These are phyloP conservation scores for Thymelicus sylvestris DNA, from an alignment of 2,888 invertebrate genomes.

Conservation along the genomic window DNA sequence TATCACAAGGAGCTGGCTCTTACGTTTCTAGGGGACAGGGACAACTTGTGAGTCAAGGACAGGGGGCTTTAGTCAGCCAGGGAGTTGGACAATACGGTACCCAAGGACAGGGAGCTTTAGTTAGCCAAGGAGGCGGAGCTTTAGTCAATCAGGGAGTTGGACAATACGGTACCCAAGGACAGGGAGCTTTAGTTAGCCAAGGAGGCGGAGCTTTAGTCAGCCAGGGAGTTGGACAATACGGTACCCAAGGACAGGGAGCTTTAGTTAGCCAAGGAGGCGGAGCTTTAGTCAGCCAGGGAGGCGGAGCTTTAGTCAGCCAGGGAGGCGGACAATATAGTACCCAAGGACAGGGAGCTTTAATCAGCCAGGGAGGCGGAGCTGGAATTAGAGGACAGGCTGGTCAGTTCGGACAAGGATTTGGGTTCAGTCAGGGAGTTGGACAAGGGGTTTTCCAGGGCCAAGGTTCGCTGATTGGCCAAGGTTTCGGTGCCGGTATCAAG, in stretches of 20 bases:
- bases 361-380: conserved; percentile 39
- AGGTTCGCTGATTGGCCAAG: conserved; percentile 47
- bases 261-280: too few species aligned
- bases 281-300: background rate
- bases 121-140: conserved; percentile 48
- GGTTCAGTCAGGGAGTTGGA: conserved; percentile 38
- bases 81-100: conserved; percentile 35
- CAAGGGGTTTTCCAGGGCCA: conserved; percentile 41
- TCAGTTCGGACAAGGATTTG: conserved; percentile 33
- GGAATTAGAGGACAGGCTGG: conserved; percentile 12
- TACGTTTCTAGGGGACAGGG: conserved; percentile 35
- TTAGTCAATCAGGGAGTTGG: conserved; percentile 39
- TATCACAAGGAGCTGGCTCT: conserved; percentile 32
- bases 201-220: background rate
- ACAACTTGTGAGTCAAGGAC: conserved; percentile 45
- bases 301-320: conserved; percentile 1
- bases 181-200: background rate
- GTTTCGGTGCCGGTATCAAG: conserved; percentile 48
- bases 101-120: conserved; percentile 46
- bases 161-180: conserved; percentile 29
- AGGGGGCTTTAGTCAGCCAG: conserved; percentile 41
- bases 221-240: conserved; percentile 39
- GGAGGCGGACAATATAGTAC: conserved; percentile 38
- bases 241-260: conserved; percentile 48
- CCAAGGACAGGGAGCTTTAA: conserved; percentile 9